Evolutionary conservation across 2,113 vertebrate genomes (phyloP).

Genomic region (Climacteris rufus): DNA sequence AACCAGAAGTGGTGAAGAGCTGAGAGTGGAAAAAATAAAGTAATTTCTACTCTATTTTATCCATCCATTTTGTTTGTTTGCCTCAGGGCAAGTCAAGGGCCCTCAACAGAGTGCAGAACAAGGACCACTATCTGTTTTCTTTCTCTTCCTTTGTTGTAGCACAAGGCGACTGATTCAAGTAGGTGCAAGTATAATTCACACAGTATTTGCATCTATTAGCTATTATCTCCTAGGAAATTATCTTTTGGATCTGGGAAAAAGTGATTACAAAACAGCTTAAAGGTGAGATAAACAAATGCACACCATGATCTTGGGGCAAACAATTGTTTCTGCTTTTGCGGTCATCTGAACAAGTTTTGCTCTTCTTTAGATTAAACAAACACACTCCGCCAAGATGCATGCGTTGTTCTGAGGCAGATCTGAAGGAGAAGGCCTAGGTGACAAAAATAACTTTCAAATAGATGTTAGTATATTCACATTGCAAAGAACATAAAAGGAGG

Average conservation of each 20-base stretch:
- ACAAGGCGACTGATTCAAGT: not conserved
- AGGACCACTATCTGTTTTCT: not conserved
- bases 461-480: conserved; percentile 55
- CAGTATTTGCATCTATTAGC: conserved; percentile 1
- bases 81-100: not conserved
- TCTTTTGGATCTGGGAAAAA: not conserved
- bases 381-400: not conserved
- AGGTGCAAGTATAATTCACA: not conserved
- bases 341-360: not conserved
- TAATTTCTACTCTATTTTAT: not conserved
- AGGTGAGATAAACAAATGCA: not conserved
- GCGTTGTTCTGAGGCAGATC: conserved; percentile 52
- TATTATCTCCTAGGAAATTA: not conserved
- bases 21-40: not conserved
- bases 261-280: not conserved
- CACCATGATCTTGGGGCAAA: not conserved
- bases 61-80: not conserved
- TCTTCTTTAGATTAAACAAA: conserved; percentile 40
- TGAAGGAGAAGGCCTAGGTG: conserved; percentile 55
- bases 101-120: not conserved
- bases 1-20: not conserved
- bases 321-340: not conserved
- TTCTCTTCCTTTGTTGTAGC: not conserved
- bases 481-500: conserved; percentile 71
- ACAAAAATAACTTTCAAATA: conserved; percentile 70